These are phyloP conservation scores for Beris chalybata DNA, from an alignment of 2,888 invertebrate species.

Conservation along the genomic window DNA sequence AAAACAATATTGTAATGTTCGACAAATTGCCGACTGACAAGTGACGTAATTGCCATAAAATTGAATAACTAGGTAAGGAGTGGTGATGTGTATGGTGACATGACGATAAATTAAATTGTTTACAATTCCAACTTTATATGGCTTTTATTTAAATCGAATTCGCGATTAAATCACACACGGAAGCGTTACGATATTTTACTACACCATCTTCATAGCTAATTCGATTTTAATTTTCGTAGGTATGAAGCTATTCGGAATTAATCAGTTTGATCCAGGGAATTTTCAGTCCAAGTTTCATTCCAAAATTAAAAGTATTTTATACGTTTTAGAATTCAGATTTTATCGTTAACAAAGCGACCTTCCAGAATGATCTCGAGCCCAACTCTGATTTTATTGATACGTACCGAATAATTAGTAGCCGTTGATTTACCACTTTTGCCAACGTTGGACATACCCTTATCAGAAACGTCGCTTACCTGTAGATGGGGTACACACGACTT, in stretches of 20 bases:
- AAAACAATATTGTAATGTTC: too few species aligned
- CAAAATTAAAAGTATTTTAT: background rate
- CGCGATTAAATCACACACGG: constrained; percentile 7
- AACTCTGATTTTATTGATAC: constrained; percentile 58
- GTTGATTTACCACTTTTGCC: constrained; percentile 57
- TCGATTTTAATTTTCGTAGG: too few species aligned
- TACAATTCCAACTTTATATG: too few species aligned
- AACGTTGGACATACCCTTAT: constrained; percentile 47
- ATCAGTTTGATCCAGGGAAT: background rate
- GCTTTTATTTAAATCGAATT: background rate
- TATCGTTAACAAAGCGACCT: constrained; percentile 3
- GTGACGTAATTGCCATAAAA: too few species aligned
- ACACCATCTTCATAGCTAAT: too few species aligned
- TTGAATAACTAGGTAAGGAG: too few species aligned
- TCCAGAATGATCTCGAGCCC: constrained; percentile 30
- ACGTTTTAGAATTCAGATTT: background rate
- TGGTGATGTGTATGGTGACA: too few species aligned
- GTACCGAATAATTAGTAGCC: constrained; percentile 58
- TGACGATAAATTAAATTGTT: too few species aligned
- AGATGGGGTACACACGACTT: constrained; percentile 49
- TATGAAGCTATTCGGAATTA: background rate
- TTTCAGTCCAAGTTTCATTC: background rate
- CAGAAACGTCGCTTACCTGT: constrained; percentile 56
- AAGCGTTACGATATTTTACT: constrained; percentile 8
- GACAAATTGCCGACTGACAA: too few species aligned